Base-by-base conservation (phyloP, 2,888 invertebrate genomes). In the Stenichneumon culpator region DNA sequence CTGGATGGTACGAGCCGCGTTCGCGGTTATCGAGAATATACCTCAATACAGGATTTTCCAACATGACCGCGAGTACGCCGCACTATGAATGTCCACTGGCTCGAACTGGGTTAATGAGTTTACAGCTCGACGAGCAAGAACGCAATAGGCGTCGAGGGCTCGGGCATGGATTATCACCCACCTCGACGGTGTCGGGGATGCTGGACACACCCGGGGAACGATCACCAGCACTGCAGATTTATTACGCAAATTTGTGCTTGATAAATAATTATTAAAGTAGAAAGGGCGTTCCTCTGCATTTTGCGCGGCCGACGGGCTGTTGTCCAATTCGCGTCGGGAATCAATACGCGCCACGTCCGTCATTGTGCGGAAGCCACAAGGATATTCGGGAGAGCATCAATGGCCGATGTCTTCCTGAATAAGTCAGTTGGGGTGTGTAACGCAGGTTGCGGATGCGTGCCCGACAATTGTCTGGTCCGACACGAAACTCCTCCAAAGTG, bases 91-190 rank as follows among this genome's bases (percentile, higher is more conserved):
- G 80, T 69, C 83, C 83, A 83, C 22, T 68, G 83, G 68, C 60
- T 83, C 83, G 84, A 83, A 86, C 85, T 86, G 83, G 87, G 87
- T 87, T 87, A 87, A 87, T 86, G 87, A 87, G 87, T 86, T 86
- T 82, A 87, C 86, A 85, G 82, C 83, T 86, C 84, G 83, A 70
- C 84, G 84, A 86, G 54, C 50, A 79, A 75, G 67, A 82, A 67
- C 75, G 65, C 44, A 67, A 82, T 78, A 67, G 81, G 52, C 36
- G 70, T 79, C 50, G 75, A 70, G 22, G 69, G 79, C 82, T 57
- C 57, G 79, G 44, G 67, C 67, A 72, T 75, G 79, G 79, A 79
- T 82, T 75, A 85, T 79, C 85, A 79, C 82, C 84, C 82, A 85
- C 69, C 79, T 60, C 79, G 70, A 52, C 75, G 70, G 25, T 67